phyloP scores from a whole-genome alignment of 2,113 vertebrate genomes.

The Sinocyclocheilus grahami region DNA sequence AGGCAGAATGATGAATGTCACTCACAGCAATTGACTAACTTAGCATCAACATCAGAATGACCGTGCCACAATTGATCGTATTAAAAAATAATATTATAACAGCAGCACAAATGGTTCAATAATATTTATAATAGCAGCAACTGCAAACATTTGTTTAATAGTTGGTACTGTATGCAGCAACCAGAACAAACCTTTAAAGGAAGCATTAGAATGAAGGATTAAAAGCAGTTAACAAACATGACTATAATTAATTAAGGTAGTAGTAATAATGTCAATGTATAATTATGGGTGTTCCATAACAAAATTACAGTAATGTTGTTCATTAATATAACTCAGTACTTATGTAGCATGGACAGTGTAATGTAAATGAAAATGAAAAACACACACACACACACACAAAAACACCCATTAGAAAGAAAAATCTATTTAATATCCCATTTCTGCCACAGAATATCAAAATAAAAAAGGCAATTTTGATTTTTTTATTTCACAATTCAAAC shows the following conservation, averaged over 20 bases:
- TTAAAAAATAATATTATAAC: conserved; percentile 2
- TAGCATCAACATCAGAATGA: background rate
- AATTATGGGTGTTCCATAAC: background rate
- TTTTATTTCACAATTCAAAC: background rate
- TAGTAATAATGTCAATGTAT: background rate
- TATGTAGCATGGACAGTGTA: background rate
- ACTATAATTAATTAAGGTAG: background rate
- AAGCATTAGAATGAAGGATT: conserved; percentile 2
- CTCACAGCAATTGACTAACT: background rate
- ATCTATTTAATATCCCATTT: background rate
- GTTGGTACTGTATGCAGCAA: background rate
- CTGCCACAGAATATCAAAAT: background rate
- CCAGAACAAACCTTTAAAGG: conserved; percentile 17
- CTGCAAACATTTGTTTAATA: conserved; percentile 5
- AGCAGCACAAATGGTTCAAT: background rate
- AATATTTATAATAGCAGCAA: conserved; percentile 20
- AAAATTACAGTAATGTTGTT: background rate
- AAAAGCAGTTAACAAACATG: conserved; percentile 1
- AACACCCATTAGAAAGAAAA: background rate
- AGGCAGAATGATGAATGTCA: background rate
- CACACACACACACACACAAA: background rate
- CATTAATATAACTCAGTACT: conserved; percentile 2
- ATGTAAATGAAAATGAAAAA: background rate
- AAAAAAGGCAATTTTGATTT: background rate
- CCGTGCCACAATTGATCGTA: background rate